Percentiles rank a stretch among this genome's conserved stretches.
Conservation (phyloP, 1,140 invertebrate species). For the Halictus rubicundus region DNA sequence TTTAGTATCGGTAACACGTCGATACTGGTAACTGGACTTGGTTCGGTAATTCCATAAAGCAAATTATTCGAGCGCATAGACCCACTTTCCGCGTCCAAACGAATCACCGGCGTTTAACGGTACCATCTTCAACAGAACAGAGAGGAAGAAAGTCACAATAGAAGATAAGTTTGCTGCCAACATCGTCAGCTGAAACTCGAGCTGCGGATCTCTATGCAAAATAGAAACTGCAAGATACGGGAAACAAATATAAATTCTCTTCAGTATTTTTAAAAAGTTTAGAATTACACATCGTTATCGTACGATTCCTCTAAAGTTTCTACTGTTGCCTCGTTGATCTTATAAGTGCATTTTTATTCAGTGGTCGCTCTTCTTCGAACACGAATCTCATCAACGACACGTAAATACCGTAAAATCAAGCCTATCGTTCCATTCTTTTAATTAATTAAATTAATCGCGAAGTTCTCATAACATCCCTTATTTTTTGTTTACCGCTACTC, state of each 20-base stretch:
- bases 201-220: too few relatives aligned
- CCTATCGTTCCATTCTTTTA: too few relatives aligned
- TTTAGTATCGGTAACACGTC: neutral
- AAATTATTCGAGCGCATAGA: slow-evolving; percentile 32
- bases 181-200: neutral
- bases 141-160: slow-evolving; percentile 10
- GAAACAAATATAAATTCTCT: too few relatives aligned
- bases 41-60: neutral
- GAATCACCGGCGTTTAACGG: slow-evolving; percentile 25
- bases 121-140: slow-evolving; percentile 4
- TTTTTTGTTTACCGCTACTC: neutral
- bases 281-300: too few relatives aligned
- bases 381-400: too few relatives aligned
- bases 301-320: too few relatives aligned
- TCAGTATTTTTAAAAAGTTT: too few relatives aligned
- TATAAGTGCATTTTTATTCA: too few relatives aligned
- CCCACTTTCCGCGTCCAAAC: slow-evolving; percentile 25
- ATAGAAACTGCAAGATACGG: too few relatives aligned
- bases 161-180: neutral
- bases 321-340: too few relatives aligned
- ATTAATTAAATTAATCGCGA: neutral
- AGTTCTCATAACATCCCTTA: neutral
- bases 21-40: neutral
- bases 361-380: too few relatives aligned
- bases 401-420: neutral